Evolutionary conservation across 2,113 vertebrate genomes (phyloP).

Genomic region (Limanda limanda): DNA sequence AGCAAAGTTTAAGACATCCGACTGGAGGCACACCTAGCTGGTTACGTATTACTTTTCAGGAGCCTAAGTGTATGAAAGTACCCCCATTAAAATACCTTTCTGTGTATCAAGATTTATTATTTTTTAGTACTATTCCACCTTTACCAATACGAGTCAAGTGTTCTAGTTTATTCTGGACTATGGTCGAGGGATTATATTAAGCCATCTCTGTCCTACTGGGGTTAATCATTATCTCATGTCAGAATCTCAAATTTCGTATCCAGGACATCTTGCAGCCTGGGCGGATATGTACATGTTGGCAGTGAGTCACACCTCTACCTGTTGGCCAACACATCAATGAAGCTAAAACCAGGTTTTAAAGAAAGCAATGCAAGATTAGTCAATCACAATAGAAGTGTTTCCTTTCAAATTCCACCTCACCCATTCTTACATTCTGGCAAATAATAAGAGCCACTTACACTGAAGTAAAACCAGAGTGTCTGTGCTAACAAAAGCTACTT

Average conservation of each 20-base stretch:
- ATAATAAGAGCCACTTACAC: background rate
- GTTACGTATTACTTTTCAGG: too few relatives aligned
- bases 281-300: too few relatives aligned
- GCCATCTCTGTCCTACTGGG: background rate
- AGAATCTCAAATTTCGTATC: background rate
- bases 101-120: background rate
- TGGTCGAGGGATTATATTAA: background rate
- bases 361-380: background rate
- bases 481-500: background rate
- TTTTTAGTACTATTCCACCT: background rate
- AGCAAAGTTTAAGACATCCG: background rate
- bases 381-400: background rate
- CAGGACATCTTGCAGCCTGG: too few relatives aligned
- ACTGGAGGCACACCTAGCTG: background rate
- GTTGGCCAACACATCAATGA: background rate
- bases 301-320: background rate
- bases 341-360: background rate
- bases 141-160: background rate
- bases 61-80: background rate
- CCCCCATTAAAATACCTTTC: background rate
- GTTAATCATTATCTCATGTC: slow-evolving; percentile 21
- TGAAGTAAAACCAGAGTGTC: slow-evolving; percentile 7
- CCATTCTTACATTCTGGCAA: background rate
- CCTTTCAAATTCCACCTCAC: background rate
- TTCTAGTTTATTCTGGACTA: background rate